Evolutionary conservation across 1,140 invertebrate genomes (phyloP), one percentile per base, ranked within the genome.

Genomic region (Propsilocerus akamusi): DNA sequence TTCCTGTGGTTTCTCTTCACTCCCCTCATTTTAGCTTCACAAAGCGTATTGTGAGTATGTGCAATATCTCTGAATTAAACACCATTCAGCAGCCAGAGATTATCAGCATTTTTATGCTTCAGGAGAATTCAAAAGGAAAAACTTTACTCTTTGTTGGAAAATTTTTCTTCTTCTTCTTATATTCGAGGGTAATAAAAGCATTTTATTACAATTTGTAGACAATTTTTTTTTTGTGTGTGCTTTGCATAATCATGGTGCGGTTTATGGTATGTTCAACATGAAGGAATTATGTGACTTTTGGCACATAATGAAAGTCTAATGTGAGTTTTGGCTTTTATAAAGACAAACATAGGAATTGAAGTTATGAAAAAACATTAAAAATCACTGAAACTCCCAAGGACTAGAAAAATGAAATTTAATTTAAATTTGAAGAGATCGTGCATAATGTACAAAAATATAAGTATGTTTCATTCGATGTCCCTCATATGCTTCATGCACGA

Each of bases 51-150:
- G 17, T 41, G 34, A 41, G 22, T 17, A 41, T 30, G 34, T 41
- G 34, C 17, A 41, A 41, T 41, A 41, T 41, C 34, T 41, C 34
- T 20, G 17, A 41, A 41, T 41, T 41, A 41, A 41, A 41, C 34
- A 41, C 34, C 34, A 41, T 41, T 41, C 34, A 17, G 22, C 14
- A 41, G 14, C 22, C 17, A 20, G 17, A 41, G 34, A 41, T 41
- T 41, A 41, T 41, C 34, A 41, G 34, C 2, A 17, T 20, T 41
- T 41, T 41, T 20, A 5, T 4, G 17, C 34, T 41, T 20, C 34
- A 20, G 14, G 10, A 41, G 6, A 11, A 2, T 7, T 6, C 28
- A 30, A 30, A 30, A 11, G 28, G 28, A 30, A 6, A 6, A 30
- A 30, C 3, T 11, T 11, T 30, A 30, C 28, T 30, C n/a, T 30